Percentiles rank a stretch among this genome's conserved stretches.
These are phyloP conservation scores for Engystomops pustulosus DNA, from an alignment of 2,113 vertebrate species.

Conservation along the genomic window DNA sequence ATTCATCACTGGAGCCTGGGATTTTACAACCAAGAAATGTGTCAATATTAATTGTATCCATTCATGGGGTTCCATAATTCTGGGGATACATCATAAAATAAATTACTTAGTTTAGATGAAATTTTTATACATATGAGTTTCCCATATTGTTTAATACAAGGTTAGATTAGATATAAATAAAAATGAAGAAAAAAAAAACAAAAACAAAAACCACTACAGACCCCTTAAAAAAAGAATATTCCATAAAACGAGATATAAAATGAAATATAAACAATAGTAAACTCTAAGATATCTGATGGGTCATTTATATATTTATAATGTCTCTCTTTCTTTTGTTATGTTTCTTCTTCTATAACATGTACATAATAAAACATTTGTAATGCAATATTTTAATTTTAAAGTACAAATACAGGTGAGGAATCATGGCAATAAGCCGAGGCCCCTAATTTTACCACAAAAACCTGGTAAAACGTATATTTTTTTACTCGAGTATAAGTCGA, in stretches of 20 bases:
- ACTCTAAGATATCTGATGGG: not conserved
- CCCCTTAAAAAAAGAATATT: constrained; percentile 12
- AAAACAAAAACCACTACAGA: constrained; percentile 6
- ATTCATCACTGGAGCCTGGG: constrained; percentile 67
- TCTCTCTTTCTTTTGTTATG: not conserved
- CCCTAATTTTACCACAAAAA: too few species aligned
- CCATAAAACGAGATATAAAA: not conserved
- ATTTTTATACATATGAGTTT: constrained; percentile 14
- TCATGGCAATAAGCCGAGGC: too few species aligned
- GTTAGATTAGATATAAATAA: constrained; percentile 6
- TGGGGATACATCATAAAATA: constrained; percentile 50
- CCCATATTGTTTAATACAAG: constrained; percentile 13
- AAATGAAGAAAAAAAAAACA: too few species aligned
- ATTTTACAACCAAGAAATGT: constrained; percentile 71
- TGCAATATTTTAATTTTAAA: not conserved
- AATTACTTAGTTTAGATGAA: constrained; percentile 46
- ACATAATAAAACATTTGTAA: not conserved
- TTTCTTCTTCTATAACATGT: not conserved
- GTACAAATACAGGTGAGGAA: not conserved
- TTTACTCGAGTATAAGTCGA: too few species aligned
- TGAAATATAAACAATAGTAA: not conserved
- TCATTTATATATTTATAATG: not conserved
- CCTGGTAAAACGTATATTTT: too few species aligned
- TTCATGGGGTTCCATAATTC: constrained; percentile 51
- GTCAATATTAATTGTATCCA: constrained; percentile 64